phyloP scores from a whole-genome alignment of 1,140 invertebrate species.

The Drosophila baimaii region DNA sequence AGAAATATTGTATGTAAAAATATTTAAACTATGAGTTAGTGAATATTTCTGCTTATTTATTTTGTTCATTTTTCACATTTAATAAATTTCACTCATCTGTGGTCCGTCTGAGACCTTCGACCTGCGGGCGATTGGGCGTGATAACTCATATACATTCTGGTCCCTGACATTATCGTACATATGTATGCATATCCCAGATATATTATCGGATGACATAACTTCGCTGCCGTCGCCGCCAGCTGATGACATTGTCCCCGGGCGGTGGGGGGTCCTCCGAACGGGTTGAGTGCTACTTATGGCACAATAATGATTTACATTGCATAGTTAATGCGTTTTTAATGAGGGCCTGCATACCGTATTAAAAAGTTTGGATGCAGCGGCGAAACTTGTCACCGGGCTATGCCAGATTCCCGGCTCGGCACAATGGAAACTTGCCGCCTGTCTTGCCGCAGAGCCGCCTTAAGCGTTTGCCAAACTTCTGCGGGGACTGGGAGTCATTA shows the following conservation, averaged over 20 bases:
- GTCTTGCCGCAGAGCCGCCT: conserved; percentile 74
- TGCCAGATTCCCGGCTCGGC: conserved; percentile 41
- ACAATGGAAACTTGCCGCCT: conserved; percentile 56
- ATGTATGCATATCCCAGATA: conserved; percentile 1
- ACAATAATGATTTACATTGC: conserved; percentile 76
- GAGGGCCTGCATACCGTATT: conserved; percentile 57
- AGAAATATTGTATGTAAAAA: background rate
- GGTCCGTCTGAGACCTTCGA: conserved; percentile 4
- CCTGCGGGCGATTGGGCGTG: conserved; percentile 4
- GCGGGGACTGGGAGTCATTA: conserved; percentile 61
- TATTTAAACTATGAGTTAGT: too few species aligned
- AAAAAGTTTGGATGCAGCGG: conserved; percentile 56
- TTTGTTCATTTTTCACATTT: background rate
- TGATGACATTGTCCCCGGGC: conserved; percentile 27
- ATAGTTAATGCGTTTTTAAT: conserved; percentile 82
- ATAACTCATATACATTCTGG: conserved; percentile 23
- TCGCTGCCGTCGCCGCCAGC: conserved; percentile 17
- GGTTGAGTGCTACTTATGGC: conserved; percentile 64
- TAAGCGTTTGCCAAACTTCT: conserved; percentile 70
- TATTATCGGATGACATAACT: conserved; percentile 31
- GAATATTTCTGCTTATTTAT: background rate
- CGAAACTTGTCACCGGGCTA: conserved; percentile 70
- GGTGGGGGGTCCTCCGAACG: background rate
- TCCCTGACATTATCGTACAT: conserved; percentile 12
- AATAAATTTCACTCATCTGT: background rate